phyloP scores from a whole-genome alignment of 1,140 invertebrate species.

The Temnothorax longispinosus region DNA sequence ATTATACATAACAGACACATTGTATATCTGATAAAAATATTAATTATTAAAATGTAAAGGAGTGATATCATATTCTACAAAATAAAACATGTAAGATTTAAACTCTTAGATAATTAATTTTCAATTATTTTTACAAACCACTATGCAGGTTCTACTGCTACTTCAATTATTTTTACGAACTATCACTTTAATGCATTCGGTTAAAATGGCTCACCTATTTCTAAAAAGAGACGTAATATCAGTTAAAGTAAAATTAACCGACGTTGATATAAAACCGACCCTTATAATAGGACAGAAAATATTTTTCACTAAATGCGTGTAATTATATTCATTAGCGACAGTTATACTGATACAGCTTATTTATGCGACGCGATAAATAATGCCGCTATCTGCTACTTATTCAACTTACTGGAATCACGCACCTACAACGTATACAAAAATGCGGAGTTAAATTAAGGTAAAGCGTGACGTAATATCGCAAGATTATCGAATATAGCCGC shows the following conservation, averaged over 20 bases:
- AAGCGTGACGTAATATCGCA: conserved; percentile 23
- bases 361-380: conserved; percentile 40
- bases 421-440: not conserved
- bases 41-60: too few relatives aligned
- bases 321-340: conserved; percentile 36
- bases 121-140: not conserved
- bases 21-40: too few relatives aligned
- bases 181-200: not conserved
- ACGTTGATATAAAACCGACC: not conserved
- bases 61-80: not conserved
- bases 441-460: conserved; percentile 10
- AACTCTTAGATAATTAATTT: not conserved
- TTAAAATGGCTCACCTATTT: not conserved
- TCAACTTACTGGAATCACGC: not conserved
- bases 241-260: not conserved
- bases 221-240: not conserved
- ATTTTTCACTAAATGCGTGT: not conserved
- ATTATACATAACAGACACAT: too few relatives aligned
- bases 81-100: not conserved
- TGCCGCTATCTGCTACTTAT: not conserved
- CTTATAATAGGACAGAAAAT: not conserved
- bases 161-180: not conserved
- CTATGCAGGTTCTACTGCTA: too few relatives aligned
- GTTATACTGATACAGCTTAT: conserved; percentile 19
- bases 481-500: conserved; percentile 19